Conservation (phyloP, 2,113 vertebrate species). For the Cochlearius cochlearius region DNA sequence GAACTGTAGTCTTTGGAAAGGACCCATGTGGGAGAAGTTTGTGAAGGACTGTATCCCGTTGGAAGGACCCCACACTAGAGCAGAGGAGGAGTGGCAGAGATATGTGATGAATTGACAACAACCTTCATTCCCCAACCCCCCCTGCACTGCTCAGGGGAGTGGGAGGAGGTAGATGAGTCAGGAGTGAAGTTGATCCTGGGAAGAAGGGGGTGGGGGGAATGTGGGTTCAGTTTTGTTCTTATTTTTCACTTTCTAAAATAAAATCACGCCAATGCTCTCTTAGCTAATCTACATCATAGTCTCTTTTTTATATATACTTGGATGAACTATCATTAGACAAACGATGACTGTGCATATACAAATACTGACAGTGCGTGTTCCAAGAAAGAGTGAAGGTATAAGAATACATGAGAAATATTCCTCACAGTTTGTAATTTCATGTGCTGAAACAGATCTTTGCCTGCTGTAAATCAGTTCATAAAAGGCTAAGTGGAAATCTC, state of each 20-base stretch:
- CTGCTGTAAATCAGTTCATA: background rate
- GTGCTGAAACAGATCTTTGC: background rate
- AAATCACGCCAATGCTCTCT: background rate
- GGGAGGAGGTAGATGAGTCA: background rate
- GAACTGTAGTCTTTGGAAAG: background rate
- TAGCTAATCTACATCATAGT: background rate
- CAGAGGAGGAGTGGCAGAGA: background rate
- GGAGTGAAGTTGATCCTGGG: background rate
- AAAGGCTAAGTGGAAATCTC: background rate
- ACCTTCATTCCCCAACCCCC: accelerated
- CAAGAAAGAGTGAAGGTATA: background rate
- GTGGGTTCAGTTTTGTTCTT: background rate
- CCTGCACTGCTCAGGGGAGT: background rate
- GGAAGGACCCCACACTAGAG: background rate
- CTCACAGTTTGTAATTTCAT: background rate
- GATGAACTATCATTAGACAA: background rate
- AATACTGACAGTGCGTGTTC: background rate
- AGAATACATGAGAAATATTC: background rate
- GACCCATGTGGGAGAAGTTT: accelerated
- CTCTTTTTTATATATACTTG: background rate
- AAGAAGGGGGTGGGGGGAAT: background rate
- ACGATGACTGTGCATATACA: background rate
- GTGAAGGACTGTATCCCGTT: background rate
- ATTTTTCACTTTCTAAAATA: background rate
- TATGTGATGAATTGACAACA: accelerated